A percentile compares a stretch with the other conserved stretches of the same genome.
These are phyloP conservation scores for Centropyge bicolor DNA, from an alignment of 2,797 vertebrate species.

Conservation along the genomic window DNA sequence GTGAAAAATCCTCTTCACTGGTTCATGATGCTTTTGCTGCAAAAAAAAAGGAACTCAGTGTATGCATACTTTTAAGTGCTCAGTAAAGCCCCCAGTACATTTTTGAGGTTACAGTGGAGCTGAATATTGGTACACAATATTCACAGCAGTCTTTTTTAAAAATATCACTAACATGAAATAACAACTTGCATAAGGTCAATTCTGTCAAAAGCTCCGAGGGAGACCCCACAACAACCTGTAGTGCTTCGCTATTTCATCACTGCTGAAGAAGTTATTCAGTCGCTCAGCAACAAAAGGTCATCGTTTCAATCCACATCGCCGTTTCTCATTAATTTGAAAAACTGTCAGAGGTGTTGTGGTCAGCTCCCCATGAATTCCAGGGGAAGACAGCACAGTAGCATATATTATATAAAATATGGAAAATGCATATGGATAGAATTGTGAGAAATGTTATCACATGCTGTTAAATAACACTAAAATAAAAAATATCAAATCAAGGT, in stretches of 20 bases:
- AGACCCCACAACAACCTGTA: slow-evolving; percentile 43
- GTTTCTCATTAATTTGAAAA: slow-evolving; percentile 53
- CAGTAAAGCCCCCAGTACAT: not conserved
- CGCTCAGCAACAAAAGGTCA: slow-evolving; percentile 69
- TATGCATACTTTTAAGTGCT: not conserved
- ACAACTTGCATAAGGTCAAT: slow-evolving; percentile 63
- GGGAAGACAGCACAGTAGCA: not conserved
- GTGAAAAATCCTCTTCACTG: not conserved
- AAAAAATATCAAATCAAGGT: not conserved
- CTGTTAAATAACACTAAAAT: slow-evolving; percentile 15
- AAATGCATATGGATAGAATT: not conserved
- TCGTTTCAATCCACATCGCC: slow-evolving; percentile 43
- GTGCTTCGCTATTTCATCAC: slow-evolving; percentile 25
- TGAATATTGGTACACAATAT: slow-evolving; percentile 18
- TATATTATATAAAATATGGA: not conserved
- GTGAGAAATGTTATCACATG: slow-evolving; percentile 1
- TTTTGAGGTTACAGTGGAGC: not conserved
- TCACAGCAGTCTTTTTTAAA: slow-evolving; percentile 1
- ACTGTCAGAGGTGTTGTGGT: slow-evolving; percentile 15
- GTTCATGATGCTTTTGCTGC: not conserved
- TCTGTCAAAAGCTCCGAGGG: slow-evolving; percentile 50
- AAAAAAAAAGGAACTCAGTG: not conserved
- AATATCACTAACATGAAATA: slow-evolving; percentile 34
- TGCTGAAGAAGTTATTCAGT: slow-evolving; percentile 46
- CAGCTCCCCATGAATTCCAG: slow-evolving; percentile 9